phyloP scores from a whole-genome alignment of 2,797 vertebrate species.

The Apogon talboti region DNA sequence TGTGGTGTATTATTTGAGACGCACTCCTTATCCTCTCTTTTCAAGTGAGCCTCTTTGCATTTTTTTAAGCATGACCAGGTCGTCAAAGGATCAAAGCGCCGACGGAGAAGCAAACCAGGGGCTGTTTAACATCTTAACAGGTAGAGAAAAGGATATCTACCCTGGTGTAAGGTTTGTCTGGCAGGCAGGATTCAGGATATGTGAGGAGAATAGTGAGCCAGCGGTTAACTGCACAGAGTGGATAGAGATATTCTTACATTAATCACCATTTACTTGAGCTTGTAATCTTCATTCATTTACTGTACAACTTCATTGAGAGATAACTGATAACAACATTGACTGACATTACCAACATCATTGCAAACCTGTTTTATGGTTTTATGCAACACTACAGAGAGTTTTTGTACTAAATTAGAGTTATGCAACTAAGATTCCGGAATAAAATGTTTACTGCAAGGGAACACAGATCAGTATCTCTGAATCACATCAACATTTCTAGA shows the following conservation, averaged over 20 bases:
- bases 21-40: constrained; percentile 71
- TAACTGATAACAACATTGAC: background rate
- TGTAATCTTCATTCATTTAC: background rate
- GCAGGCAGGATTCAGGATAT: constrained; percentile 23
- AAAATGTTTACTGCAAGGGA: too few species aligned
- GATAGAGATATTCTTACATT: background rate
- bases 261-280: background rate
- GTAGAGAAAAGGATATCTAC: constrained; percentile 52
- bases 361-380: background rate
- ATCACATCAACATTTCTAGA: too few species aligned
- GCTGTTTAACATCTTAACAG: constrained; percentile 73
- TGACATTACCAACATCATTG: background rate
- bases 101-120: constrained; percentile 44
- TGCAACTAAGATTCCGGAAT: too few species aligned
- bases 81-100: constrained; percentile 71
- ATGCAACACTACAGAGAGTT: constrained; percentile 1
- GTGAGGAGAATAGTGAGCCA: constrained; percentile 13
- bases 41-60: constrained; percentile 70
- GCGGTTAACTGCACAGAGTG: background rate
- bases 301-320: background rate
- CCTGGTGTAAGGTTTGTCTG: constrained; percentile 35
- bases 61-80: constrained; percentile 66
- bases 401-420: background rate
- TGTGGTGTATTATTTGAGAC: constrained; percentile 70
- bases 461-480: too few species aligned